Base-by-base conservation (phyloP, 92 coral and sea anemone genomes). In the Zoanthus gigantus region DNA sequence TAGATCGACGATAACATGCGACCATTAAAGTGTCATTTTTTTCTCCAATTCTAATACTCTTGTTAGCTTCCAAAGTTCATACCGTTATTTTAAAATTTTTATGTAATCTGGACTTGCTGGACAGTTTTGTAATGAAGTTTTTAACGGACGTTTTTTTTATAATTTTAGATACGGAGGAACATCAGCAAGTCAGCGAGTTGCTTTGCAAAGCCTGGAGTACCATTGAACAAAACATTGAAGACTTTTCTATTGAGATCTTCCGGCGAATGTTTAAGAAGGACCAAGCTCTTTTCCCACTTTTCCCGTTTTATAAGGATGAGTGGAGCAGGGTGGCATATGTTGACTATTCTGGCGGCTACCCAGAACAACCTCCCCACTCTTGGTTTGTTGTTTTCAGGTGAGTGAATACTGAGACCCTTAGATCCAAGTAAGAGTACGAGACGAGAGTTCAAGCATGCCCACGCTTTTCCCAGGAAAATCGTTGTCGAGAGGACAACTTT, bases 331-430 rank as follows among this genome's bases (percentile, higher is more conserved):
- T 97, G 72, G 95, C 99, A 0, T 95, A 84, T 80, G 85, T 90
- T 60, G 99, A 97, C 78, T 97, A 95, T 79, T 90, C 83, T 46
- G 98, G 98, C 0, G 85, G 93, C 68, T 94, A 90, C 89, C 88
- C 94, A 3, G 99, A 97, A 78, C 99, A 97, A 53, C 98, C 99
- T 0, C 95, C 97, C 4, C 91, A 95, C 71, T 94, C 97, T 23
- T 97, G 99, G 99, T 97, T 97, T 90, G 95, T 97, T 61, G 94
- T 97, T n/a, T 95, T 97, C 86, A 95, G 99, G 99, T 95, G 47
- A 11, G 92, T 42, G 16, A 14, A 12, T 9, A 37, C 4, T 2
- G 42, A 37, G 42, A 37, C 42, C 42, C 4, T 37, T 37, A 37
- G 42, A 37, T 37, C 42, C 4, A 37, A 37, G 42, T 37, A 37